Evolutionary conservation across 1,140 invertebrate species (phyloP).

Genomic region (Leptinotarsa lineolata): DNA sequence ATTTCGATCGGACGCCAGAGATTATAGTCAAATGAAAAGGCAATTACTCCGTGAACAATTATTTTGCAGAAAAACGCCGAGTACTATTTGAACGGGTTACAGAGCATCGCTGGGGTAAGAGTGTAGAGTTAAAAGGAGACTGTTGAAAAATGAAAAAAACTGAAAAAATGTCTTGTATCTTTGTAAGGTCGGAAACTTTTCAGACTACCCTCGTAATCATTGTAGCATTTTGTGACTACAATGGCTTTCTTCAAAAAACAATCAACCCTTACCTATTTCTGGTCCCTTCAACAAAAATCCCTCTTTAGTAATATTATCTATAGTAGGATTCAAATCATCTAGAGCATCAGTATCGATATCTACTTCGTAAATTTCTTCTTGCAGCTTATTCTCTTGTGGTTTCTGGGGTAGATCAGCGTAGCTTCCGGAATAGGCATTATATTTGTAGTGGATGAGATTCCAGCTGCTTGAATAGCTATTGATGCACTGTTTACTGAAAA

Average conservation of each 20-base stretch:
- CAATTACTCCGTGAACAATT: too few relatives aligned
- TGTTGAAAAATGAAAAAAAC: too few relatives aligned
- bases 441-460: conserved; percentile 88
- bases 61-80: too few relatives aligned
- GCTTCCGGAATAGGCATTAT: conserved; percentile 79
- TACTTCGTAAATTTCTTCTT: conserved; percentile 84
- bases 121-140: too few relatives aligned
- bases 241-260: too few relatives aligned
- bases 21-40: too few relatives aligned
- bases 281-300: conserved; percentile 90
- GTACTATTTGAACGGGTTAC: too few relatives aligned
- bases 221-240: neutral
- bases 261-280: conserved; percentile 64
- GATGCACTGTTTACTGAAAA: conserved; percentile 85
- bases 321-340: conserved; percentile 69
- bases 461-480: conserved; percentile 85
- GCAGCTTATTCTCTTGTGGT: conserved; percentile 66
- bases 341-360: conserved; percentile 84
- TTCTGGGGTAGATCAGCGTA: conserved; percentile 82
- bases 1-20: too few relatives aligned
- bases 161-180: too few relatives aligned
- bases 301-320: conserved; percentile 81
- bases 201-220: too few relatives aligned
- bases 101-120: too few relatives aligned
- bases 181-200: too few relatives aligned